These are phyloP conservation scores for Platorchestia sp. DNA, from an alignment of 1,140 invertebrate genomes.

Conservation along the genomic window DNA sequence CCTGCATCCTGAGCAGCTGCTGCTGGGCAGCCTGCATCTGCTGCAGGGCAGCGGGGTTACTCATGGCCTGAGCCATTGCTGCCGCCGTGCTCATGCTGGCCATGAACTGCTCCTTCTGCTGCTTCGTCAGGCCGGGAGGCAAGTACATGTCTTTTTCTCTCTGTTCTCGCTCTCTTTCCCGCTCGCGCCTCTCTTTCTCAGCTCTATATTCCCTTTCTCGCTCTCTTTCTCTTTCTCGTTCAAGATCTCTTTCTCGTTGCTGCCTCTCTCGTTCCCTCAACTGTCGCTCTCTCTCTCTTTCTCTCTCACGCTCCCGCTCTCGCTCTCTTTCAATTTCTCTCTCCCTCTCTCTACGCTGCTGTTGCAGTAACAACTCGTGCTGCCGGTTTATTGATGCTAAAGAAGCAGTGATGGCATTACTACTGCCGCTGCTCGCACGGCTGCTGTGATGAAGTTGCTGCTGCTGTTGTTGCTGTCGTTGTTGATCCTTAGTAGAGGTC, in stretches of 20 bases:
- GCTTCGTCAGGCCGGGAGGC: slow-evolving; percentile 67
- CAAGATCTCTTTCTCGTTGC: slow-evolving; percentile 61
- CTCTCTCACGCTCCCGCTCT: slow-evolving; percentile 64
- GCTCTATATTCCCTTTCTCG: slow-evolving; percentile 61
- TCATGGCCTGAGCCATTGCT: slow-evolving; percentile 83
- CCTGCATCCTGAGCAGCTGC: slow-evolving; percentile 70
- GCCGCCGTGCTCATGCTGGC: slow-evolving; percentile 67
- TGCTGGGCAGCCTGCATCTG: slow-evolving; percentile 74
- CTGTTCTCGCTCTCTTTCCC: slow-evolving; percentile 59
- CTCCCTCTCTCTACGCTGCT: slow-evolving; percentile 59
- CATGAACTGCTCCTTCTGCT: slow-evolving; percentile 67
- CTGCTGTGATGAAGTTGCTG: not conserved
- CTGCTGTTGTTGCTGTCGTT: slow-evolving; percentile 20
- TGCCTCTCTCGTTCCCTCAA: slow-evolving; percentile 59
- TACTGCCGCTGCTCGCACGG: not conserved
- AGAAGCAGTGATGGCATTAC: not conserved
- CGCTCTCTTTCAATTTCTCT: slow-evolving; percentile 64
- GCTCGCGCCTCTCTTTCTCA: slow-evolving; percentile 64
- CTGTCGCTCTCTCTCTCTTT: slow-evolving; percentile 63
- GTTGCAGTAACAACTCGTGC: slow-evolving; percentile 41
- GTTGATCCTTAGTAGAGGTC: slow-evolving; percentile 3
- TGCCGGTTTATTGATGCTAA: slow-evolving; percentile 24
- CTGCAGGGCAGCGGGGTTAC: slow-evolving; percentile 69
- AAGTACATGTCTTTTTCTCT: slow-evolving; percentile 68
- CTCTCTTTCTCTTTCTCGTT: slow-evolving; percentile 63